Base-by-base conservation (phyloP, 2,113 vertebrate species). In the Oenanthe melanoleuca region DNA sequence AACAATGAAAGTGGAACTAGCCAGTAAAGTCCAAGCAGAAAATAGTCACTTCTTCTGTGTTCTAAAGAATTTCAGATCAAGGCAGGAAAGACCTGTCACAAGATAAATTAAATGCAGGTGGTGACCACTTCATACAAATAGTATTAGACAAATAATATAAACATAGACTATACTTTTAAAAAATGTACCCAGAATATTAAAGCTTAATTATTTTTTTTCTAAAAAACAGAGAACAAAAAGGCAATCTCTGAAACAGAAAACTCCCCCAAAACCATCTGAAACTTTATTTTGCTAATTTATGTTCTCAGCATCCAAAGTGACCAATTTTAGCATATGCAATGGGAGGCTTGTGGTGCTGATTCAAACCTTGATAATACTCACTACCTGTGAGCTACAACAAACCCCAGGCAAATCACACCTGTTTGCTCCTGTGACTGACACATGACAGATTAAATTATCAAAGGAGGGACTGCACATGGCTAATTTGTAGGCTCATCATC, bases 91-190 rank as follows among this genome's bases (percentile, higher is more conserved):
- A 77, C 50, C 80, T 63, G 79, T 82, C 85, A 93, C 28, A 73
- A 91, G 92, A 94, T 33, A 96, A 95, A 95, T 96, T 92, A 96
- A 95, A 95, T 80, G 84, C 95, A 96, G 93, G 95, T 97, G 95
- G 92, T 0, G 9, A 61, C 47, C 77, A 88, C 80, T 93, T 88
- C 65, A 80, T 84, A 84, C 24, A 88, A 93, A 94, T 52, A 85
- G 45, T 65, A 74, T 83, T 66, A 83, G 74, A 89, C 63, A 89
- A 94, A 95, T 84, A 80, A 92, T 67, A 93, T 42, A 95, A 93
- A 95, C 55, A 87, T 19, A 91, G 70, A 63, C 71, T 66, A 88
- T 23, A 60, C 59, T 92, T 94, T 20, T 6, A 52, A 94, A 92
- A 94, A 92, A 61, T 23, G 12, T 66, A 80, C 47, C 25, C 44